phyloP scores from a whole-genome alignment of 2,797 vertebrate species.

The Leucoraja ocellata region DNA sequence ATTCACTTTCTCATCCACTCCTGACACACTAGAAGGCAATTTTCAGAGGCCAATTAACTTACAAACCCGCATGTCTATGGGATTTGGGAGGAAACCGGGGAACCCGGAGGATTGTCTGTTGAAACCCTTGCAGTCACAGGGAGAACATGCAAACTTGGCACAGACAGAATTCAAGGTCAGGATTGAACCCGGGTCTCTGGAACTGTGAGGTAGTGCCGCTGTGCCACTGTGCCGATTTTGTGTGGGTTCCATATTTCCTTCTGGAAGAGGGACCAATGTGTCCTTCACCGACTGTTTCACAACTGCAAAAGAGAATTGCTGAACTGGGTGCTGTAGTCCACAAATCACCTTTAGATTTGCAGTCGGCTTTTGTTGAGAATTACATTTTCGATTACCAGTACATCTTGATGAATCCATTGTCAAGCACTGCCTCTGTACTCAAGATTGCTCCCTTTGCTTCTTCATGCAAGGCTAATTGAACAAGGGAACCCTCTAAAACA shows the following conservation, averaged over 20 bases:
- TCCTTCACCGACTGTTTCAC: conserved; percentile 93
- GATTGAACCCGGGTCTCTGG: no score
- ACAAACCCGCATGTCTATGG: no score
- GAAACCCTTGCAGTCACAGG: no score
- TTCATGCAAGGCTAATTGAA: conserved; percentile 83
- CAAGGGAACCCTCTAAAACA: conserved; percentile 84
- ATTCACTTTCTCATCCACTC: no score
- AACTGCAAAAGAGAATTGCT: conserved; percentile 62
- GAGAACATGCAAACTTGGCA: no score
- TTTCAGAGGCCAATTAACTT: no score
- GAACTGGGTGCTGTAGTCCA: conserved; percentile 53
- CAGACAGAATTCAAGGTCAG: no score
- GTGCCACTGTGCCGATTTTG: conserved; percentile 54
- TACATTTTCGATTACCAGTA: conserved; percentile 83
- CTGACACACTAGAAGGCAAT: no score
- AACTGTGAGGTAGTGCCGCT: no score
- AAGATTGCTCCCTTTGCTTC: conserved; percentile 87
- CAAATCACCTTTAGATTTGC: conserved; percentile 55
- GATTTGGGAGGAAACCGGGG: no score
- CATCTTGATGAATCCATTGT: conserved; percentile 91
- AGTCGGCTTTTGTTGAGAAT: conserved; percentile 50
- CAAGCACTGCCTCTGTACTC: conserved; percentile 90
- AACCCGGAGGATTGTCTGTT: no score
- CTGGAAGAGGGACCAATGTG: conserved; percentile 79
- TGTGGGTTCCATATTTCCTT: conserved; percentile 65